Conservation (phyloP, 2,113 vertebrate genomes). For the Agelaius phoeniceus region DNA sequence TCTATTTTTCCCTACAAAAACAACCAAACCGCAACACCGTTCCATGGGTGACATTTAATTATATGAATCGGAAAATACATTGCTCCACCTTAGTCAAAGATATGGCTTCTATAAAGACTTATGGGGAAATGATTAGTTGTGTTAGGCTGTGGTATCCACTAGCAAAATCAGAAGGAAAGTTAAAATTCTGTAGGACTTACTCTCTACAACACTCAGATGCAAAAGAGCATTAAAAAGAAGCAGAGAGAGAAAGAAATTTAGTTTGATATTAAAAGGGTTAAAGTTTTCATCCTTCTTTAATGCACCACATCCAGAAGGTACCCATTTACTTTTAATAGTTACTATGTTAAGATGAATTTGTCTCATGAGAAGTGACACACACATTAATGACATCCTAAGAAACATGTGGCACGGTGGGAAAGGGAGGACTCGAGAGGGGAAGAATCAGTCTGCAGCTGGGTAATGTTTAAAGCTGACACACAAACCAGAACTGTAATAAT, state of each 20-base stretch:
- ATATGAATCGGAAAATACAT: not conserved
- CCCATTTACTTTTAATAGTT: conserved; percentile 19
- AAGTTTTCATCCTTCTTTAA: conserved; percentile 43
- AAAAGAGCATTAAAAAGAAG: conserved; percentile 29
- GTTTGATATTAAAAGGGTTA: conserved; percentile 3
- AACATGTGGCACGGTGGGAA: conserved; percentile 58
- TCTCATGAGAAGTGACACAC: conserved; percentile 47
- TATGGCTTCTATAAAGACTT: not conserved
- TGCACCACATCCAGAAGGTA: conserved; percentile 5
- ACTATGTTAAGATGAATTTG: conserved; percentile 35
- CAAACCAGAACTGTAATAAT: conserved; percentile 52
- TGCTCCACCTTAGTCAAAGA: not conserved
- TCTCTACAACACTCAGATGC: conserved; percentile 33
- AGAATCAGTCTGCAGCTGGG: conserved; percentile 44
- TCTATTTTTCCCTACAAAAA: not conserved
- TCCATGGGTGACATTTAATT: not conserved
- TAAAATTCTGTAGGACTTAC: not conserved
- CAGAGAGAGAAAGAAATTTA: conserved; percentile 38
- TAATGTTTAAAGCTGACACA: conserved; percentile 63
- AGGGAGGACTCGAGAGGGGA: conserved; percentile 16
- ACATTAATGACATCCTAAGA: conserved; percentile 52
- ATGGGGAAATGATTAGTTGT: not conserved
- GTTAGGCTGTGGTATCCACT: not conserved
- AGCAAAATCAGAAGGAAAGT: not conserved
- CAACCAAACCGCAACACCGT: not conserved